Base-by-base conservation (phyloP, 2,113 vertebrate species). In the Montifringilla adamsi region DNA sequence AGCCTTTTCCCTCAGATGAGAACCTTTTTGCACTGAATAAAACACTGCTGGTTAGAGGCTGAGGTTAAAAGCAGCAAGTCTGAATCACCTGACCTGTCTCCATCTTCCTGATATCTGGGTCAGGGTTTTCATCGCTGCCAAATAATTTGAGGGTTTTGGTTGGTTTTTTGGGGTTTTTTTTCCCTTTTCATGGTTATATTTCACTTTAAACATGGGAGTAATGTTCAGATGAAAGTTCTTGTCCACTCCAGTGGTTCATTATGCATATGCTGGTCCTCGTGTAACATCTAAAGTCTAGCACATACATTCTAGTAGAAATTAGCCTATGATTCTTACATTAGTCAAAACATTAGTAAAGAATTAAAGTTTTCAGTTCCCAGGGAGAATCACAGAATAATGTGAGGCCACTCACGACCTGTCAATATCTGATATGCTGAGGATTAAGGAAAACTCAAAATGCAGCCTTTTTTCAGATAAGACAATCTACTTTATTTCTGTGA, bases 311-410 rank as follows among this genome's bases (percentile, higher is more conserved):
- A 23, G 53, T 31, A 75, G 41, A 94, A 79, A 90, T 56, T n/a
- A n/a, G 17, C 8, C 31, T 79, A 6, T 73, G 19, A 49, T 74
- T 77, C 59, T 33, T 43, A 7, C 44, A 39, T 59, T 15, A 78
- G 27, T 47, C 30, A 68, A 84, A 95, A 86, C 7, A 56, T 75
- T 50, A 66, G 28, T 18, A 85, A 93, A 90, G 15, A 93, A 93
- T 79, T 58, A n/a, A 78, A 64, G 33, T 67, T 90, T 88, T 63
- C 19, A 26, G 4, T 59, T 88, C 39, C 43, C 44, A n/a, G 14
- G 7, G 37, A 52, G 5, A 3, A 58, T 77, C 58, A 69, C 35
- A 52, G 49, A 79, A 73, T 58, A 77, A 39, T 22, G 2, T 46
- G 52, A 68, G 46, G 15, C 26, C 17, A n/a, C 8, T 85, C 28